Conservation (phyloP, 2,113 vertebrate genomes). For the Sigmodon hispidus region DNA sequence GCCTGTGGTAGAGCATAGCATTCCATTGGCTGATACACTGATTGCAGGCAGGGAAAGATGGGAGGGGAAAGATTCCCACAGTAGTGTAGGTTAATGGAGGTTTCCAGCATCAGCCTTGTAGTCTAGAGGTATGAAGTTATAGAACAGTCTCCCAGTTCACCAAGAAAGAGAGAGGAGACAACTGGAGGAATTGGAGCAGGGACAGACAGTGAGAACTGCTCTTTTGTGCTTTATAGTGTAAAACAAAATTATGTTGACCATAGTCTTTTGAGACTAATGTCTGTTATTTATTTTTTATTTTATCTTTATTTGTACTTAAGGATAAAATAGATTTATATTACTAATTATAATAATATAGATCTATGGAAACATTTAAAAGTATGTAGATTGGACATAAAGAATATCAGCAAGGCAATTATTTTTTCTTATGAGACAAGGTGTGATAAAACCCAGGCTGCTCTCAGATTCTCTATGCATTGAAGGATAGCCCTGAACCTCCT, state of each 20-base stretch:
- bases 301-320: constrained; percentile 39
- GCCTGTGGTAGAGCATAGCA: neutral
- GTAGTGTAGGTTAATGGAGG: neutral
- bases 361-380: neutral
- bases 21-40: neutral
- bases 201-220: neutral
- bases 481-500: neutral
- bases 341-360: constrained; percentile 35
- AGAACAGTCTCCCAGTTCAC: neutral
- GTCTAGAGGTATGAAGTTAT: neutral
- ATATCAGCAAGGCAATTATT: neutral
- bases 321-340: neutral
- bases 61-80: neutral
- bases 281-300: neutral
- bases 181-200: neutral
- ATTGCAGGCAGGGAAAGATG: neutral
- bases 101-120: neutral
- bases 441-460: neutral
- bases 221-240: neutral
- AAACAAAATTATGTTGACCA: neutral
- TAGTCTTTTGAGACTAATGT: neutral
- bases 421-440: neutral
- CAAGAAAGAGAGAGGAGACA: neutral
- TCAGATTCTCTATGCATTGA: neutral
- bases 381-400: neutral